Evolutionary conservation across 2,888 invertebrate species (phyloP).

Genomic region (Platerodrilus igneus): DNA sequence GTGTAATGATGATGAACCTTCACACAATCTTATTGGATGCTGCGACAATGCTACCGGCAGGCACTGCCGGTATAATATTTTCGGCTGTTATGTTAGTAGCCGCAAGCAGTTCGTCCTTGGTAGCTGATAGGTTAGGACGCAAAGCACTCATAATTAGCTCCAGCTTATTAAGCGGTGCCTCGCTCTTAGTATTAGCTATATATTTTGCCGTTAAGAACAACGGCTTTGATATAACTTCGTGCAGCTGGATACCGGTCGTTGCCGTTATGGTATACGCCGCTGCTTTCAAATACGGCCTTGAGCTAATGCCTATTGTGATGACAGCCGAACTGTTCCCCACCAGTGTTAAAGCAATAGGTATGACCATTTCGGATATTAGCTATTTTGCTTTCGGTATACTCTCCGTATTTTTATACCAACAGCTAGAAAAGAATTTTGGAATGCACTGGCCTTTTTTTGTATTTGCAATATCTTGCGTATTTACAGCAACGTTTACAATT

Average conservation of each 20-base stretch:
- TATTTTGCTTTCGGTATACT: slow-evolving; percentile 30
- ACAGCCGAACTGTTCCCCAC: slow-evolving; percentile 21
- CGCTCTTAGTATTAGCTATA: slow-evolving; percentile 37
- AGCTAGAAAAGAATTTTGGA: slow-evolving; percentile 25
- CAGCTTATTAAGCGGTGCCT: slow-evolving; percentile 37
- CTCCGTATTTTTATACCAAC: slow-evolving; percentile 31
- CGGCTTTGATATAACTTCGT: slow-evolving; percentile 14
- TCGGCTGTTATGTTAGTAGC: slow-evolving; percentile 41
- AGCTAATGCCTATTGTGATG: slow-evolving; percentile 20
- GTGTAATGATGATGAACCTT: slow-evolving; percentile 44
- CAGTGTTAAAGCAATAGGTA: slow-evolving; percentile 25
- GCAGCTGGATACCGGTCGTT: slow-evolving; percentile 14
- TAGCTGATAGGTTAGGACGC: slow-evolving; percentile 42
- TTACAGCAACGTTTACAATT: slow-evolving; percentile 28
- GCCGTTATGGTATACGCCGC: slow-evolving; percentile 17
- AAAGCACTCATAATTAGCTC: slow-evolving; percentile 39
- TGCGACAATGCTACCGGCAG: slow-evolving; percentile 37
- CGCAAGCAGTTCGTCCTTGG: slow-evolving; percentile 35
- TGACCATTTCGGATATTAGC: slow-evolving; percentile 32
- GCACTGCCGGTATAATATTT: slow-evolving; percentile 41
- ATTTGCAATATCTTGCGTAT: slow-evolving; percentile 28
- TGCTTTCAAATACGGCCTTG: slow-evolving; percentile 20
- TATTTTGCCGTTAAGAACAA: slow-evolving; percentile 39
- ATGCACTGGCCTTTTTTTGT: slow-evolving; percentile 33
- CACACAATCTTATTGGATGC: slow-evolving; percentile 42